phyloP scores from a whole-genome alignment of 2,113 vertebrate species.

The Leiothrix lutea region DNA sequence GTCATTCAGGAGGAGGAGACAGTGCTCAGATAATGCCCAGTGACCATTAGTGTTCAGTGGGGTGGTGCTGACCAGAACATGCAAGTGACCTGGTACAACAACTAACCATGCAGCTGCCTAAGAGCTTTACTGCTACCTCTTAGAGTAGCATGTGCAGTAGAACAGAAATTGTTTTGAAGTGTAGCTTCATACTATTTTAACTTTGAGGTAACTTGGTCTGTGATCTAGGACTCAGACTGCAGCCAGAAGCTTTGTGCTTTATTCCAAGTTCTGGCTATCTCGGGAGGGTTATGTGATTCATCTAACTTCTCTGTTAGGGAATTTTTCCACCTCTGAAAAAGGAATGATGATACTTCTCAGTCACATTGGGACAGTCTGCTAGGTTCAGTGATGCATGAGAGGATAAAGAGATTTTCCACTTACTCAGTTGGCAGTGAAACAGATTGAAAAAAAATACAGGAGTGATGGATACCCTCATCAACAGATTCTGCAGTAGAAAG shows the following conservation, averaged over 20 bases:
- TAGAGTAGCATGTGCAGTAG: not conserved
- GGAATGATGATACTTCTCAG: slow-evolving; percentile 9
- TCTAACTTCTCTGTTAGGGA: not conserved
- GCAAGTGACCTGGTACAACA: not conserved
- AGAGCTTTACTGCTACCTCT: not conserved
- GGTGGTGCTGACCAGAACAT: not conserved
- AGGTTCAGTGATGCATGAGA: not conserved
- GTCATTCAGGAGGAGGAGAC: not conserved
- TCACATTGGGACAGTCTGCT: not conserved
- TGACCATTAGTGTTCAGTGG: not conserved
- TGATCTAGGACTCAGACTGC: not conserved
- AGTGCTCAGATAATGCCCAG: not conserved
- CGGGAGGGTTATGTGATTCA: not conserved
- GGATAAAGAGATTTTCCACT: slow-evolving; percentile 26
- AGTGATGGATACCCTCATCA: not conserved
- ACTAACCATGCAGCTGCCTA: not conserved
- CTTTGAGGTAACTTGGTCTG: not conserved
- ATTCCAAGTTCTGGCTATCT: not conserved
- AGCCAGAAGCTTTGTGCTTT: not conserved
- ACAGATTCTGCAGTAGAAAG: not conserved
- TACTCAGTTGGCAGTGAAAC: not conserved
- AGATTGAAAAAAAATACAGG: not conserved
- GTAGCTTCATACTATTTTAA: not conserved
- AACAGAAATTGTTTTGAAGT: not conserved
- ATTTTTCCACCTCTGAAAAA: slow-evolving; percentile 31